Evolutionary conservation across 1,140 invertebrate species (phyloP).

Genomic region (Triops cancriformis): DNA sequence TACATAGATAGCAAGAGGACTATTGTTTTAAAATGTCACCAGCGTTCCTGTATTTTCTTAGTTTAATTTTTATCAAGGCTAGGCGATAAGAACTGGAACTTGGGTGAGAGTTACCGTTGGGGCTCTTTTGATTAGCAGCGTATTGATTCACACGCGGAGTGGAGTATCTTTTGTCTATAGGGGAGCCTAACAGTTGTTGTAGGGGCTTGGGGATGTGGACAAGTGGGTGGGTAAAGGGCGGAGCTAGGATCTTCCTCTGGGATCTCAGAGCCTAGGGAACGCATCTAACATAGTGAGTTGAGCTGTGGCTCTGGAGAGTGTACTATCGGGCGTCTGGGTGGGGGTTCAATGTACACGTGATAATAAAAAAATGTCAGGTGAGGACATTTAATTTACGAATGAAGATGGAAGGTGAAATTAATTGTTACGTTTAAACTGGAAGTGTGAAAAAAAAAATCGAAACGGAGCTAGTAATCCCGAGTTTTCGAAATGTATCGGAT

Average conservation of each 20-base stretch:
- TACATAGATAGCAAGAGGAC: not conserved
- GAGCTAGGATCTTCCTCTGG: not conserved
- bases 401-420: not conserved
- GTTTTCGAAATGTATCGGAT: not conserved
- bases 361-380: conserved; percentile 2
- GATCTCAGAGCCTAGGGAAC: not conserved
- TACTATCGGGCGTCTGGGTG: not conserved
- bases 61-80: not conserved
- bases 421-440: not conserved
- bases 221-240: not conserved
- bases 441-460: not conserved
- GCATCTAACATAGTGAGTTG: not conserved
- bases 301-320: not conserved
- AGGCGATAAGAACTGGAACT: not conserved
- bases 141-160: not conserved
- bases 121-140: not conserved
- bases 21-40: no score
- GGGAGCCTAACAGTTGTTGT: not conserved
- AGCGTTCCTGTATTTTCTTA: not conserved
- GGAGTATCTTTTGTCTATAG: not conserved
- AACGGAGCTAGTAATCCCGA: not conserved
- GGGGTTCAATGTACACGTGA: not conserved
- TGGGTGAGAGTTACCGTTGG: not conserved
- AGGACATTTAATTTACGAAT: not conserved
- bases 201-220: not conserved